Conservation (phyloP, 2,113 vertebrate species). For the Diadophis punctatus region DNA sequence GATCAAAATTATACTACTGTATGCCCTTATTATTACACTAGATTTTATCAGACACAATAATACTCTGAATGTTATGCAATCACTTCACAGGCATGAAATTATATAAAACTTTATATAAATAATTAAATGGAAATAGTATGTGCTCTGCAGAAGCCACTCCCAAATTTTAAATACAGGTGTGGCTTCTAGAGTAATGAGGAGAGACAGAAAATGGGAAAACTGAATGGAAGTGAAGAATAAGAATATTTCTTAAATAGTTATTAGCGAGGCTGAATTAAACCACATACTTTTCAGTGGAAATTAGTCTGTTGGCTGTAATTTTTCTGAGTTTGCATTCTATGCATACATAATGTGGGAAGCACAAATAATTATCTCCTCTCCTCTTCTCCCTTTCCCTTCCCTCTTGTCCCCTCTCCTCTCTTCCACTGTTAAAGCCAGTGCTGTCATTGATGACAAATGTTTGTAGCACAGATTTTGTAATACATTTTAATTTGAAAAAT, state of each 20-base stretch:
- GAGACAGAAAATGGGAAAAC: not conserved
- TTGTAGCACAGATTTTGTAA: not conserved
- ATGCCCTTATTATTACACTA: not conserved
- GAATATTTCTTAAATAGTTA: not conserved
- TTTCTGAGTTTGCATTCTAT: not conserved
- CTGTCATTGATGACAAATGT: conserved; percentile 3
- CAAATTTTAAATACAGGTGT: not conserved
- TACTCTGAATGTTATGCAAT: not conserved
- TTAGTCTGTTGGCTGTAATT: conserved; percentile 16
- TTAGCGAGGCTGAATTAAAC: not conserved
- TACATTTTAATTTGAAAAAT: conserved; percentile 26
- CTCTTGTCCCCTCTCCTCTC: not conserved
- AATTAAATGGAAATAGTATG: not conserved
- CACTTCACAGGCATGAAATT: not conserved
- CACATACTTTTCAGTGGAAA: conserved; percentile 8
- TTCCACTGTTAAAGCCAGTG: conserved; percentile 17
- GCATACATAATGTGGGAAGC: not conserved
- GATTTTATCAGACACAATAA: not conserved
- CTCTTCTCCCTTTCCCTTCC: not conserved
- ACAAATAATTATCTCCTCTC: not conserved
- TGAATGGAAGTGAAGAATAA: not conserved
- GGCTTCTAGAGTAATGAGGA: not conserved
- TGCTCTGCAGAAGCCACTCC: not conserved
- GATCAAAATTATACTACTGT: not conserved
- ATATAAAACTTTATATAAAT: not conserved